phyloP scores from a whole-genome alignment of 2,888 invertebrate genomes.

The Nycteola revayana region DNA sequence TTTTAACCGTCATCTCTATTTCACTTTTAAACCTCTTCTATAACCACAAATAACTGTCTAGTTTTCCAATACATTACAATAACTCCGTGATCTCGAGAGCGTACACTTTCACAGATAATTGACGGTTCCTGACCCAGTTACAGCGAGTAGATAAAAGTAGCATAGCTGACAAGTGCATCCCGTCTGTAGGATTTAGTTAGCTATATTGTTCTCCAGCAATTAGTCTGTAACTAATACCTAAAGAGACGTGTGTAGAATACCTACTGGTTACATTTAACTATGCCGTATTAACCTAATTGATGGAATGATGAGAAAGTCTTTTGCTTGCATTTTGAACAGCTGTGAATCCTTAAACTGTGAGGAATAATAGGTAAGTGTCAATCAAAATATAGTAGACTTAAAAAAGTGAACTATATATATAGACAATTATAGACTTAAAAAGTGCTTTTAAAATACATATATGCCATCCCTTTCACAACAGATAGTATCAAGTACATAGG shows the following conservation, averaged over 20 bases:
- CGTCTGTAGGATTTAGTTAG: background rate
- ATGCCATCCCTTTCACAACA: too few relatives aligned
- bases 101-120: conserved; percentile 50
- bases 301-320: conserved; percentile 6
- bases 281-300: conserved; percentile 30
- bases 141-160: background rate
- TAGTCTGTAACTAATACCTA: conserved; percentile 17
- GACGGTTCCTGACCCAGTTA: conserved; percentile 24
- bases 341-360: background rate
- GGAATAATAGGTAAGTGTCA: too few relatives aligned
- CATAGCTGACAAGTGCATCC: background rate
- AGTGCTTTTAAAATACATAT: too few relatives aligned
- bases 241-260: conserved; percentile 20
- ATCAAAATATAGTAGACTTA: too few relatives aligned
- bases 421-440: too few relatives aligned
- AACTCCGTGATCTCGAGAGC: conserved; percentile 23
- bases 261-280: too few relatives aligned
- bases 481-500: too few relatives aligned
- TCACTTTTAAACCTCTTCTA: too few relatives aligned
- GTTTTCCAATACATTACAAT: conserved; percentile 30
- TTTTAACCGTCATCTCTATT: too few relatives aligned
- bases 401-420: too few relatives aligned
- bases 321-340: background rate
- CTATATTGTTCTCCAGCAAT: conserved; percentile 34
- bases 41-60: conserved; percentile 13